Base-by-base conservation (phyloP, 2,888 invertebrate species). In the Agrotis exclamationis region DNA sequence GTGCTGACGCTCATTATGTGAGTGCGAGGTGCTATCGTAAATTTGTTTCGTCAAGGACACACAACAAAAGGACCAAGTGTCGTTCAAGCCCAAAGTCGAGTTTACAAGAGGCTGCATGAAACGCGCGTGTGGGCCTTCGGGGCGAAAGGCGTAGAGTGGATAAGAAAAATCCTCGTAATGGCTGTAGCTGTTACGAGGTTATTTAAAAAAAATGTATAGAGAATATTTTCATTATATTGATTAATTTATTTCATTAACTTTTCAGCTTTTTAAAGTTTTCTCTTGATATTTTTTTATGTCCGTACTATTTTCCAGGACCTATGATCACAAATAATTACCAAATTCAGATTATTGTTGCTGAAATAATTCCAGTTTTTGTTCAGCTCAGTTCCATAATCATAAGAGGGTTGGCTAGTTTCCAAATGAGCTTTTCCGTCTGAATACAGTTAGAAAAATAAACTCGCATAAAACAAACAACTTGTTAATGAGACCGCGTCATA, bases 101-200 rank as follows among this genome's bases (percentile, higher is more conserved):
- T 93, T 94, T 94, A 96, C 94, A 95, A 95, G 96, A 94, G 95
- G 93, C 91, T 92, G 93, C 90, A 86, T 89, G 89, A 86, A 89
- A 87, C 94, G 90, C 95, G 96, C 95, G 96, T 96, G 96, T 96
- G 96, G 96, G 93, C 96, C 89, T 83, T 72, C 69, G 50, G 58
- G 53, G 48, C 58, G 89, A 60, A 56, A 75, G 74, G 80, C 45
- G 58, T 88, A 83, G 22, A 76, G 67, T 90, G 91, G 95, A 95
- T 89, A 86, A 62, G 88, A 70, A 67, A 13, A 0, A 1, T 14
- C 3, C 64, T 48, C 2, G 6, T 47, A 39, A 13, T 24, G 13
- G 11, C 13, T 20, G 18, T 73, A 7, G 5, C 44, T 70, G 13
- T 24, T 39, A 20, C 1, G 2, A 54, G 18, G 9, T 1, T 18